Percentiles rank a stretch among this genome's conserved stretches.
phyloP scores from a whole-genome alignment of 1,140 invertebrate species.

The Cydia amplana region DNA sequence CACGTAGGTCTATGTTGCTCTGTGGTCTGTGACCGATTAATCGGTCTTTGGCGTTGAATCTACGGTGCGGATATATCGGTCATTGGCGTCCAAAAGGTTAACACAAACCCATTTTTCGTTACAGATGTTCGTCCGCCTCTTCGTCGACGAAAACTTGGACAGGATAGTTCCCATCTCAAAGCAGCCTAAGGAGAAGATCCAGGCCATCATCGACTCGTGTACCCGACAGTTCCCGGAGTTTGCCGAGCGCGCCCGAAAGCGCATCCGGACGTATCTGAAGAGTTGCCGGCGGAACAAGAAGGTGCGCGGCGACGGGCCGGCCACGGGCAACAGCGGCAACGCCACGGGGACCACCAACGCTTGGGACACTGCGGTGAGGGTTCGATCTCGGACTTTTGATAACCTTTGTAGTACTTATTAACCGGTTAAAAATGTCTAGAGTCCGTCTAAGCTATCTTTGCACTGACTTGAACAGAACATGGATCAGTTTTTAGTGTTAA shows the following conservation, averaged over 20 bases:
- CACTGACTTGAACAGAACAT: too few species aligned
- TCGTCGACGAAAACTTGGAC: slow-evolving; percentile 98
- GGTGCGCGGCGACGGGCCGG: slow-evolving; percentile 85
- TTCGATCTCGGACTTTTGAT: slow-evolving; percentile 53
- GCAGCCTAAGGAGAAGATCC: slow-evolving; percentile 98
- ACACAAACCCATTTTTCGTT: slow-evolving; percentile 45
- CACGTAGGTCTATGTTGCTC: too few species aligned
- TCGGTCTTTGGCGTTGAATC: too few species aligned
- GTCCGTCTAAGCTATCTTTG: too few species aligned
- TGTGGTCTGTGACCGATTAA: too few species aligned
- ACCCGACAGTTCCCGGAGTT: slow-evolving; percentile 98
- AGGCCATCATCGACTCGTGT: slow-evolving; percentile 98
- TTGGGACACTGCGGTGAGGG: slow-evolving; percentile 79
- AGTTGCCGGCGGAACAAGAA: slow-evolving; percentile 96
- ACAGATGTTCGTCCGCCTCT: slow-evolving; percentile 98
- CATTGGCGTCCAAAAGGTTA: too few species aligned
- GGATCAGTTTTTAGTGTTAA: too few species aligned
- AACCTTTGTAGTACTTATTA: too few species aligned
- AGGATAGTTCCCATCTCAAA: slow-evolving; percentile 98
- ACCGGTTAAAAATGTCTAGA: too few species aligned
- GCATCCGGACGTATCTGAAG: slow-evolving; percentile 97
- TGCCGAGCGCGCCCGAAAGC: slow-evolving; percentile 94
- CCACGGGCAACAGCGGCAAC: slow-evolving; percentile 58
- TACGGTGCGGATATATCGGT: too few species aligned
- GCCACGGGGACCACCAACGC: slow-evolving; percentile 61